Evolutionary conservation across 2,888 invertebrate genomes (phyloP), one percentile per base, ranked within the genome.

Genomic region (Podotricha telesiphe): DNA sequence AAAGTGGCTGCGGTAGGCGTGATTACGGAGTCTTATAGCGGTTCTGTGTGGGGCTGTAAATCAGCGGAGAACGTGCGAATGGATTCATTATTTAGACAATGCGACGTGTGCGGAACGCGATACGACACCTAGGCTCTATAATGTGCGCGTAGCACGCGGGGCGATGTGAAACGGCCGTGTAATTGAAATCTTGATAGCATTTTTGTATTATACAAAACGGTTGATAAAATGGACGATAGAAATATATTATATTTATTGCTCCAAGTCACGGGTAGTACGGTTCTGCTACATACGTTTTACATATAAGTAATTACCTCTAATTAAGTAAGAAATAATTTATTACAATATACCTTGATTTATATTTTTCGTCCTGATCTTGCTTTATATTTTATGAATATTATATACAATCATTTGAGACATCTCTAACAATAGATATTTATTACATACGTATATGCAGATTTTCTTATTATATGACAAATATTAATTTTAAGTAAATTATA

Each of bases 1-100:
- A 87, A 85, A 87, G 84, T 87, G 86, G 80, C 90, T 91, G 91
- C 89, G 91, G 91, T 91, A 91, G 91, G 89, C 89, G 86, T 84
- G 84, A 88, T 89, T 90, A 89, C 82, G 84, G 81, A 88, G 90
- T 86, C 87, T 85, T 84, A 84, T 84, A 84, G 85, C 85, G 86
- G 86, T 84, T 83, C 82, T 83, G 82, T 84, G 83, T 79, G 84
- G 77, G 79, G 87, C 80, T 83, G 84, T 91, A 91, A 91, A 91
- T 92, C 91, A 90, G 80, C 71, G 79, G 77, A 80, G 82, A 81
- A 91, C 92, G 91, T 91, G 91, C 83, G 85, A 86, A 89, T 86
- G 86, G 85, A 83, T 83, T 86, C 86, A 88, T 90, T 89, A 91
- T 89, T 86, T 83, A 86, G 85, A 83, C 85, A 84, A 85, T 84